A percentile compares a stretch with the other conserved stretches of the same genome.
These are phyloP conservation scores for Lamellibrachia luymesi DNA, from an alignment of 1,140 invertebrate species.

Conservation along the genomic window DNA sequence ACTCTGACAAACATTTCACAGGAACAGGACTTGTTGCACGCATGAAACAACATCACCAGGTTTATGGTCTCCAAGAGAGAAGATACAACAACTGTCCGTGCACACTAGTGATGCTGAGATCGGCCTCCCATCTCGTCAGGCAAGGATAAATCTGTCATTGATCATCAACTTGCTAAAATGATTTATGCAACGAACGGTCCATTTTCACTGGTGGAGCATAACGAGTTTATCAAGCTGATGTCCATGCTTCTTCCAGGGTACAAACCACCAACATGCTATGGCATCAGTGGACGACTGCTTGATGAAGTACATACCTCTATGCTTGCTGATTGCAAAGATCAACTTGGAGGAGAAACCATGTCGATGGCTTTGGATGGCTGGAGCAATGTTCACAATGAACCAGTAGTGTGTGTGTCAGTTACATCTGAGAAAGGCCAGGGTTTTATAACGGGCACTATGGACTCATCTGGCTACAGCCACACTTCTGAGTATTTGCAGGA, in stretches of 20 bases:
- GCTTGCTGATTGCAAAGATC: conserved; percentile 6
- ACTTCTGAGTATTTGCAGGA: conserved; percentile 2
- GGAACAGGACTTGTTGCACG: too few species aligned
- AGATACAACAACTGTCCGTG: not conserved
- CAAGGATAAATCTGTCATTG: conserved; percentile 8
- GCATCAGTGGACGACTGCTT: not conserved
- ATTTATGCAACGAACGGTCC: not conserved
- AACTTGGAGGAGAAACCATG: conserved; percentile 13
- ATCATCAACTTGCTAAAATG: not conserved
- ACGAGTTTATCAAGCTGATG: not conserved
- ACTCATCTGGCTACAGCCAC: conserved; percentile 12
- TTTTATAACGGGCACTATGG: not conserved
- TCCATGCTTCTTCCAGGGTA: conserved; percentile 2
- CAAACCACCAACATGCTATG: conserved; percentile 1
- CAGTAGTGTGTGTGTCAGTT: conserved; percentile 1
- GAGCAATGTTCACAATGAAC: conserved; percentile 13
- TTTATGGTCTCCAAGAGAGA: not conserved
- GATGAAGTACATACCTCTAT: conserved; percentile 7
- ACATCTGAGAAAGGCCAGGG: not conserved
- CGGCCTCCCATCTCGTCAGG: conserved; percentile 8
- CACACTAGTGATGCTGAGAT: not conserved
- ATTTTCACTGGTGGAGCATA: conserved; percentile 11
- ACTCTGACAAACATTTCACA: too few species aligned
- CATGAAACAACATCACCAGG: not conserved
- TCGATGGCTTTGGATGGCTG: conserved; percentile 6